Evolutionary conservation across 2,797 vertebrate genomes (phyloP).

Genomic region (Typhlichthys subterraneus): DNA sequence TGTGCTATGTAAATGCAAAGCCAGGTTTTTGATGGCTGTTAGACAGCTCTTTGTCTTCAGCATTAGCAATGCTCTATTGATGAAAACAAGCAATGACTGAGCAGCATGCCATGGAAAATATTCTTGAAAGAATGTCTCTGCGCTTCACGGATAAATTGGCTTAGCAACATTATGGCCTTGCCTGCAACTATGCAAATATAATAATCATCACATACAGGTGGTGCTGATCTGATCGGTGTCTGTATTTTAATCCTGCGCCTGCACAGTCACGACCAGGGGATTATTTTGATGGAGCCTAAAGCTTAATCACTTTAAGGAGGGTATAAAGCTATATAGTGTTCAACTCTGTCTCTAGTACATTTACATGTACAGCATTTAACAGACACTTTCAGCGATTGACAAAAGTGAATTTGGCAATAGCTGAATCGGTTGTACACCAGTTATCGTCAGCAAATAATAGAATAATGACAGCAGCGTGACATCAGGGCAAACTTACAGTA

Average conservation of each 20-base stretch:
- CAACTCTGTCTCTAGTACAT: conserved; percentile 18
- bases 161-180: conserved; percentile 2
- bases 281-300: conserved; percentile 26
- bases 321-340: conserved; percentile 45
- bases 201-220: conserved; percentile 9
- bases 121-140: conserved; percentile 1
- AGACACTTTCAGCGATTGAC: too few relatives aligned
- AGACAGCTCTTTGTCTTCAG: too few relatives aligned
- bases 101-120: conserved; percentile 1
- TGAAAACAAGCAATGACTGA: conserved; percentile 3
- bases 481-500: too few relatives aligned
- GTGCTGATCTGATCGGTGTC: conserved; percentile 21
- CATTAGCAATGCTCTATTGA: conserved; percentile 12
- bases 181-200: neutral
- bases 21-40: too few relatives aligned
- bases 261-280: conserved; percentile 25
- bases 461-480: too few relatives aligned
- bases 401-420: too few relatives aligned
- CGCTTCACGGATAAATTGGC: neutral
- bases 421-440: too few relatives aligned
- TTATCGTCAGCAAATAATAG: too few relatives aligned
- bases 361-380: too few relatives aligned
- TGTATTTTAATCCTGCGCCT: conserved; percentile 22
- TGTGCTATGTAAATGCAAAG: too few relatives aligned
- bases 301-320: conserved; percentile 37